Evolutionary conservation across 2,888 invertebrate genomes (phyloP), one percentile per base, ranked within the genome.

Genomic region (Lithophane semibrunnea): DNA sequence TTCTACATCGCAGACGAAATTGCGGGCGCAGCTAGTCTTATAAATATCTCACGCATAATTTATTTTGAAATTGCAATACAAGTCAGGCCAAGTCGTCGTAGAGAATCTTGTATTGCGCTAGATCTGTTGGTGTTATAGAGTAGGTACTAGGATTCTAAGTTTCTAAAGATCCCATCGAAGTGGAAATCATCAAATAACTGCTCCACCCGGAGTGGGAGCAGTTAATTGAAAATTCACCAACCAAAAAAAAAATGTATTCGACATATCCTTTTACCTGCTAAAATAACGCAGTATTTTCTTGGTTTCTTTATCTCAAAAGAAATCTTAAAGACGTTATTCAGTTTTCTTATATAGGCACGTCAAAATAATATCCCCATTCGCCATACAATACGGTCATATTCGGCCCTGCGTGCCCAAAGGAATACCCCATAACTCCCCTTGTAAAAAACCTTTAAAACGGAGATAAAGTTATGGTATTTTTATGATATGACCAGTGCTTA

Each of bases 381-480:
- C 44, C 52, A 10, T 47, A 85, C 77, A 85, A 75, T 79, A 75
- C 65, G 66, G 29, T 74, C 73, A 66, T 71, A 81, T 78, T 71
- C 67, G 24, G 37, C 60, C 69, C 67, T 44, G 64, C 58, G 63
- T 67, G 44, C 83, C 61, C 68, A 37, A 24, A 80, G 75, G 88
- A 67, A 71, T 76, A 52, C 29, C 73, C 63, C 42, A 82, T 87
- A 86, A 86, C 77, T 73, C 61, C 10, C 69, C 83, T 67, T 81
- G 77, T 88, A 88, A 88, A 88, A 83, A 84, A 84, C 42, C 82
- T 74, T 82, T 86, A 75, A 88, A 88, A 79, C 29, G 29, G 16
- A 79, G 77, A 86, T 88, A 87, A 86, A 80, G 73, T 79, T 66
- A 84, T 71, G 63, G 42, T 42, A 29, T 75, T 75, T 86, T 87